Evolutionary conservation across 2,888 invertebrate genomes (phyloP).

Genomic region (Agonum fuliginosum): DNA sequence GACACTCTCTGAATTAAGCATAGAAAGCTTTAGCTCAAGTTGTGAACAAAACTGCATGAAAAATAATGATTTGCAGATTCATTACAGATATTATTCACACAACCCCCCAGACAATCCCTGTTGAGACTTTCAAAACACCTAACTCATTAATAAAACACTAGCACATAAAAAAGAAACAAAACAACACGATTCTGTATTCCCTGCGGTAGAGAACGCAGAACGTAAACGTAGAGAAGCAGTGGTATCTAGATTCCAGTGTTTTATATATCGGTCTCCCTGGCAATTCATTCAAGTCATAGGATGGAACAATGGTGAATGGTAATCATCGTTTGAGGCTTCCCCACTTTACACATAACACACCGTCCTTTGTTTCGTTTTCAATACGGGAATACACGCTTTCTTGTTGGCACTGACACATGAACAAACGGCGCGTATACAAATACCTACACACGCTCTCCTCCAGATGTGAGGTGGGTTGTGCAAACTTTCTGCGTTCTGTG

Average conservation of each 20-base stretch:
- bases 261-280: conserved; percentile 35
- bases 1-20: background rate
- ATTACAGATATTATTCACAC: conserved; percentile 39
- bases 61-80: conserved; percentile 37
- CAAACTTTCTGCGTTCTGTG: conserved; percentile 25
- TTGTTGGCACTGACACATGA: conserved; percentile 18
- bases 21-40: conserved; percentile 7
- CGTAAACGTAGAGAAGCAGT: background rate
- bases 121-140: conserved; percentile 31
- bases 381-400: conserved; percentile 22
- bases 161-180: conserved; percentile 39
- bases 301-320: conserved; percentile 29
- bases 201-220: background rate
- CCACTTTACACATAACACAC: conserved; percentile 31
- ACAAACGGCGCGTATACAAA: background rate
- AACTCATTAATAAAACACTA: conserved; percentile 42
- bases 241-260: conserved; percentile 40
- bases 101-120: conserved; percentile 20
- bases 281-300: conserved; percentile 37
- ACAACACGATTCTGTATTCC: conserved; percentile 35
- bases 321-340: conserved; percentile 37
- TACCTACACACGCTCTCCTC: background rate
- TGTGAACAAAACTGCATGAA: conserved; percentile 27
- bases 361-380: conserved; percentile 37
- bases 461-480: background rate